phyloP scores from a whole-genome alignment of 2,797 vertebrate species.

The Xenentodon cancila region DNA sequence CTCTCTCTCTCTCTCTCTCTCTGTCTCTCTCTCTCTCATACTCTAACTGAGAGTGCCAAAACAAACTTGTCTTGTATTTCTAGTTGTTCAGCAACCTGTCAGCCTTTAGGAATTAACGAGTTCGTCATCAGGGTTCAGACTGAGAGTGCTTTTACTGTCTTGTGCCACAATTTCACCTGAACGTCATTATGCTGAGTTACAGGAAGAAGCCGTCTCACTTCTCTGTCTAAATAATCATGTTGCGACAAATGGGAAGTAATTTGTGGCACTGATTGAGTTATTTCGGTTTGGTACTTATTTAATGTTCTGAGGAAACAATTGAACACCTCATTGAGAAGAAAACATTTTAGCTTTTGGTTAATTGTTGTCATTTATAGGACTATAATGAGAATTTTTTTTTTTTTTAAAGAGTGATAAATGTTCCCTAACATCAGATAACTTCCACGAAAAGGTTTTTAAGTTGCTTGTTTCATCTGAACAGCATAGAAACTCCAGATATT shows the following conservation, averaged over 20 bases:
- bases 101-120: too few relatives aligned
- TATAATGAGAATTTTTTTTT: background rate
- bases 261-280: background rate
- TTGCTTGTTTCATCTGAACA: too few relatives aligned
- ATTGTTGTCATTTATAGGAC: too few relatives aligned
- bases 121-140: too few relatives aligned
- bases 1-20: background rate
- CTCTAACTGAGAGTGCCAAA: constrained; percentile 16
- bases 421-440: too few relatives aligned
- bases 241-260: background rate
- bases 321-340: too few relatives aligned
- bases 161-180: too few relatives aligned
- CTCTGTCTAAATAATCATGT: background rate
- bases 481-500: too few relatives aligned
- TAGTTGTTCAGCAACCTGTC: constrained; percentile 40
- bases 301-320: background rate
- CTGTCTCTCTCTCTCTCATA: background rate
- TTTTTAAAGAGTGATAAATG: background rate
- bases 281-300: background rate
- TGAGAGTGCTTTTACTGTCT: too few relatives aligned
- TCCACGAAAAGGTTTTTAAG: too few relatives aligned
- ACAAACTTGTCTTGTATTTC: constrained; percentile 56
- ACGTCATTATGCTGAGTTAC: too few relatives aligned
- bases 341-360: too few relatives aligned
- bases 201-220: background rate